Evolutionary conservation across 2,888 invertebrate genomes (phyloP).

Genomic region (Apomyelois bistriatella): DNA sequence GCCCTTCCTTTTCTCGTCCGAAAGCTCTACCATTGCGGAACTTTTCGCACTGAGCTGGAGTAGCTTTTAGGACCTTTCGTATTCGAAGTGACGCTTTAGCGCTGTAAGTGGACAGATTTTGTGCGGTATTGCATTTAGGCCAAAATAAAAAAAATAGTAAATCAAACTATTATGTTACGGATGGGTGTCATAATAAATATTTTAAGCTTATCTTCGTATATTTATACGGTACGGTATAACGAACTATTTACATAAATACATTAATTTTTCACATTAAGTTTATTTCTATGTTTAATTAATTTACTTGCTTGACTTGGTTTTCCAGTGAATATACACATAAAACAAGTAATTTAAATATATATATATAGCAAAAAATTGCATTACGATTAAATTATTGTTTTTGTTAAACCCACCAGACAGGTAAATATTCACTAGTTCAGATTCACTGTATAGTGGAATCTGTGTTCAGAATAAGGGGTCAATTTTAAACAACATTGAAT

Average conservation of each 20-base stretch:
- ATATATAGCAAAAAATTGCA: no score
- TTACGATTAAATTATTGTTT: no score
- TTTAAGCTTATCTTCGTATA: background rate
- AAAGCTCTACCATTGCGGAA: conserved; percentile 60
- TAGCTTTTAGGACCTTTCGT: conserved; percentile 45
- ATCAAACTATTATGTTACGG: conserved; percentile 42
- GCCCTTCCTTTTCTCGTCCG: conserved; percentile 64
- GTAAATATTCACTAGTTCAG: no score
- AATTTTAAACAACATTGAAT: conserved; percentile 2
- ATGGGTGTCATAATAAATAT: conserved; percentile 13
- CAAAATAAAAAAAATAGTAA: conserved; percentile 64
- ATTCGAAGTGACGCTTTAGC: conserved; percentile 51
- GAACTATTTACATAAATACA: no score
- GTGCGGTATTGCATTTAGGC: conserved; percentile 71
- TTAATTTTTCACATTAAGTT: no score
- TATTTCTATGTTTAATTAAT: no score
- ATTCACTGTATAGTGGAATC: no score
- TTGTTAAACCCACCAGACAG: no score
- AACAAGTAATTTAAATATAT: no score
- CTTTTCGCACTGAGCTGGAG: conserved; percentile 55
- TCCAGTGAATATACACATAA: no score
- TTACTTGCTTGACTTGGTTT: no score
- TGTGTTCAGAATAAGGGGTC: background rate
- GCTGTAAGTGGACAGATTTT: conserved; percentile 77
- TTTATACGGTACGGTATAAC: no score